Evolutionary conservation across 64 coral and sea anemone species (phyloP), one percentile per base, ranked within the genome.

Genomic region (Porites australiensis): DNA sequence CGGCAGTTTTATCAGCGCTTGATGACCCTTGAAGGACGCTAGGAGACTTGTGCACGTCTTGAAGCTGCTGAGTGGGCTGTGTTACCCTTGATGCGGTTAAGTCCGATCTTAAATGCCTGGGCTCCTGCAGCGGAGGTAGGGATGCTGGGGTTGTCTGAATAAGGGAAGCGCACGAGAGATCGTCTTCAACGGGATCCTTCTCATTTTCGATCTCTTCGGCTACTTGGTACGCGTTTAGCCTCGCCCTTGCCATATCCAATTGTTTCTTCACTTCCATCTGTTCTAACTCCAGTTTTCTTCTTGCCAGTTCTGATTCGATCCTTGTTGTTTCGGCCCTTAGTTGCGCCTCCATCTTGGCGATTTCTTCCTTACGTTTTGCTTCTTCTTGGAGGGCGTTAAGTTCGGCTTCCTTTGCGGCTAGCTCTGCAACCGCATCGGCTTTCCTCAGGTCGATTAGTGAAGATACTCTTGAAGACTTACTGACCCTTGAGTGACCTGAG

Each of bases 381-480:
- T 77, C 48, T 54, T 53, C 75, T 77, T 77, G 49, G 8, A 77
- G 47, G 18, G 75, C 16, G 75, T 77, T 54, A 54, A 77, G 55
- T 77, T 77, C 5, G 6, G 18, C 75, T 54, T 77, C 49, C 18
- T 16, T 77, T n/a, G 48, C 75, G 22, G 75, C 75, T 16, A 77
- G 18, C 10, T 77, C 75, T 27, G 75, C 75, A 55, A 44, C 75
- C n/a, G 75, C 75, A 20, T 77, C 75, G 48, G 75, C 75, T 18
- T 47, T 75, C 72, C 50, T 75, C 12, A 66, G n/a, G n/a, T n/a
- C n/a, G n/a, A n/a, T n/a, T n/a, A n/a, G n/a, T n/a, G n/a, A n/a
- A n/a, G n/a, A n/a, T n/a, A n/a, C n/a, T n/a, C n/a, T n/a, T n/a
- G n/a, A n/a, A n/a, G n/a, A n/a, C n/a, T n/a, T n/a, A n/a, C n/a